Base-by-base conservation (phyloP, 2,888 invertebrate species). In the Deroplatys truncata region DNA sequence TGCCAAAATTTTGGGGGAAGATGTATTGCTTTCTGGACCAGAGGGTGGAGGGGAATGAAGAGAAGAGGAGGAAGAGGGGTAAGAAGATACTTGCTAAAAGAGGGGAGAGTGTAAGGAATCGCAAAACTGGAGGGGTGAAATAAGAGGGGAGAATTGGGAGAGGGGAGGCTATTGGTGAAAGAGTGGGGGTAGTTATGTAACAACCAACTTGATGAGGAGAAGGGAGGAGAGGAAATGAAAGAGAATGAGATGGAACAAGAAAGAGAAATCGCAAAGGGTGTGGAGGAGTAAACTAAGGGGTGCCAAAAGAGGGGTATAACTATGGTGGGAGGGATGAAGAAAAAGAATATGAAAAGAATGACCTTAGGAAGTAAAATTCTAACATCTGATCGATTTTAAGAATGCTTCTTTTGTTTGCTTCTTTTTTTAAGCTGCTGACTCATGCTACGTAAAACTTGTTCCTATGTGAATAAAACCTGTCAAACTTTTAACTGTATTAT, bases 111-210 rank as follows among this genome's bases (percentile, higher is more conserved):
- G 87, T 87, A 87, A 87, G 87, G 87, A 87, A 87, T 87, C n/a
- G 87, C 87, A 43, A 82, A 86, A 56, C 82, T 20, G 89, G 82
- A 85, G 85, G 82, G 28, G 35, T 35, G 85, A 35, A 35, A 49
- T 85, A 35, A 35, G 82, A 43, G 82, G 89, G 89, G 89, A 84
- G 84, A 72, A 85, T 85, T 82, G 15, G 85, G 89, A 89, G 56
- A 72, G 89, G 89, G 89, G 82, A 28, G 35, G 85, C 84, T 85
- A 89, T 84, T 29, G 89, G 85, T 82, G 35, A 28, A 28, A 82
- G 85, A 89, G 89, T 31, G 89, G 89, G 92, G 92, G 92, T 92
- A 92, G 86, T 88, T 89, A 90, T 92, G 92, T 87, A 87, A 87
- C 87, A 87, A 83, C 31, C 35, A 82, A 87, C 20, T 83, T 87